phyloP scores from a whole-genome alignment of 2,113 vertebrate species.

The Erythrocercus mccallii region DNA sequence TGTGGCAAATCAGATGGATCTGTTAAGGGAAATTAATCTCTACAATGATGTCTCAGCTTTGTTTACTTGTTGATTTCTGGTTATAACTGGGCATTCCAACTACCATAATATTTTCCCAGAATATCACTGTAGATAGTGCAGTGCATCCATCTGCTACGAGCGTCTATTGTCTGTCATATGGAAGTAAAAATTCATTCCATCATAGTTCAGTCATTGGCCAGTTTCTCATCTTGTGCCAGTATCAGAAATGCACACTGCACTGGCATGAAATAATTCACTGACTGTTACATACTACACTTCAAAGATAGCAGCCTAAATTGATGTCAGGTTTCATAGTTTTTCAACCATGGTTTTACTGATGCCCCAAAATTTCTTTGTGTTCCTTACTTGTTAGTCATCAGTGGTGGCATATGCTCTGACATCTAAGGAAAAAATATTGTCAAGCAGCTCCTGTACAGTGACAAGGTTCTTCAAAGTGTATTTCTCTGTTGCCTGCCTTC shows the following conservation, averaged over 20 bases:
- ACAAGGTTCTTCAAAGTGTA: background rate
- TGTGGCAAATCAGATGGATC: background rate
- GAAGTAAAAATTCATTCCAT: background rate
- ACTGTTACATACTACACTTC: background rate
- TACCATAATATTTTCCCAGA: background rate
- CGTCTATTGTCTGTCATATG: background rate
- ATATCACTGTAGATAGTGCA: background rate
- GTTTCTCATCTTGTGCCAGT: background rate
- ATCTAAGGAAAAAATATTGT: background rate
- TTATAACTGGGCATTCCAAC: background rate
- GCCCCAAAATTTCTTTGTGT: background rate
- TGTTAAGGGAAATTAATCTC: background rate
- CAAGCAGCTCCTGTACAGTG: background rate
- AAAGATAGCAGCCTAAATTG: background rate
- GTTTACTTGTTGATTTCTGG: background rate
- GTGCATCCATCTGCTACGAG: background rate
- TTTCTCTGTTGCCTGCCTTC: background rate
- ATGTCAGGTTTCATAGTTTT: background rate
- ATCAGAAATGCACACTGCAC: background rate
- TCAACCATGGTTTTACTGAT: background rate
- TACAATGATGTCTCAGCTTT: background rate
- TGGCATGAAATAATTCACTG: conserved; percentile 12
- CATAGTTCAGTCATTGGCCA: background rate
- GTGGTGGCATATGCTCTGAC: background rate
- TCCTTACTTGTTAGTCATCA: conserved; percentile 7